Evolutionary conservation across 92 coral and sea anemone species (phyloP).

Genomic region (Siderastrea radians): DNA sequence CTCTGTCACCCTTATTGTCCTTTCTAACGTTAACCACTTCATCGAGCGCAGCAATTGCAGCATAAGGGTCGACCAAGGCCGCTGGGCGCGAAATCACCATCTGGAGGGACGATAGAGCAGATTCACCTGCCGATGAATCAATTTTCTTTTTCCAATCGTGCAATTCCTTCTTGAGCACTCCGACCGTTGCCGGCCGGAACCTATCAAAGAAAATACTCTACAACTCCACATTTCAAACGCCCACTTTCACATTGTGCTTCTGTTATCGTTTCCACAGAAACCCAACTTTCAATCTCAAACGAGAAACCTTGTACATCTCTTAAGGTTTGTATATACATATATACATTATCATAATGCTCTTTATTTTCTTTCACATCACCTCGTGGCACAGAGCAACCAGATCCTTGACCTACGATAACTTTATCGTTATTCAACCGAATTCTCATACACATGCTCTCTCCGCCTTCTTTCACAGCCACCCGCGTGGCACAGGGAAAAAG

Average conservation of each 20-base stretch:
- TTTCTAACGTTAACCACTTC: constrained; percentile 6
- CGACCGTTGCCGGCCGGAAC: constrained; percentile 9
- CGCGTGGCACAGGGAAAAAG: not conserved
- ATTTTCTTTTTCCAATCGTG: not conserved
- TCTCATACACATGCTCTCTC: not conserved
- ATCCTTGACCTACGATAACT: not conserved
- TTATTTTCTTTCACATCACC: not conserved
- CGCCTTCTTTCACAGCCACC: not conserved
- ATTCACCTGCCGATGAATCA: constrained; percentile 8
- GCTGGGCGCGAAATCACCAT: constrained; percentile 22
- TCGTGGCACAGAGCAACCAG: constrained; percentile 2
- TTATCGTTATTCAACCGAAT: not conserved
- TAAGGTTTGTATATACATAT: no score
- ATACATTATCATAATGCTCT: not conserved
- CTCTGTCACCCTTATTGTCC: constrained; percentile 2
- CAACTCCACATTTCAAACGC: no score
- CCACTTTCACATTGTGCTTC: no score
- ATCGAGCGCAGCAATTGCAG: constrained; percentile 33
- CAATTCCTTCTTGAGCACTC: constrained; percentile 14
- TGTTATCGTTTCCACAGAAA: no score
- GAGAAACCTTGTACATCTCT: no score
- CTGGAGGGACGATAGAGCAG: constrained; percentile 19
- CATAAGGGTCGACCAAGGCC: constrained; percentile 14
- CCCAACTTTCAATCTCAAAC: no score
- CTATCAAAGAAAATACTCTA: not conserved